Base-by-base conservation (phyloP, 2,113 vertebrate genomes). In the Chelonoidis abingdonii region DNA sequence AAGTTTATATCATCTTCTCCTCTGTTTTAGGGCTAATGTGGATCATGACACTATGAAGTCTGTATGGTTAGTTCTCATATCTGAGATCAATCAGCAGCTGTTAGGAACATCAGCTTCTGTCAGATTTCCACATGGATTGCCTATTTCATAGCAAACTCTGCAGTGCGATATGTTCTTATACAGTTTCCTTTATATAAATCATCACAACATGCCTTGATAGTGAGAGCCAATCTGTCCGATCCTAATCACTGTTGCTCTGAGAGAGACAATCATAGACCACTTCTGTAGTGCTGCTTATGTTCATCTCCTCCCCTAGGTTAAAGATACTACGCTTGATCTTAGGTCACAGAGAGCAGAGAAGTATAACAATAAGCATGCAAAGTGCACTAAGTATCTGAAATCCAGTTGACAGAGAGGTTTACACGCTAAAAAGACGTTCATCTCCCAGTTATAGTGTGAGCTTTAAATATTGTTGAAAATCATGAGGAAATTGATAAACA, bases 1-100 rank as follows among this genome's bases (percentile, higher is more conserved):
- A 75, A 84, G 35, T 91, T 93, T 80, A 91, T 59, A 76, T 69
- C 84, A 90, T 92, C 85, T 95, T 92, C 87, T 93, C 75, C 86
- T 82, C 86, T 84, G 35, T 89, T 80, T 69, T 1, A 49, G 6
- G 17, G 50, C 29, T 78, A 87, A 31, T 21, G 38, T 29, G 25
- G 49, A 83, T 41, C 13, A 50, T 25, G 83, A 83, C 72, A 69
- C 57, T 62, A 31, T n/a, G n/a, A 75, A 31, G 44, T 83, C 19
- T 78, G 44, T 78, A 88, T 29, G 4, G 5, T 87, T 84, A n/a
- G 54, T 88, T 72, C 69, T 57, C 84, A 9, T 53, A 57, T 10
- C 47, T 53, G 44, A 81, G 13, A 75, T 57, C 78, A 1, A 52
- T 79, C 79, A 80, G 79, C 49, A 80, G 4, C 53, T 35, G 65